A percentile compares a stretch with the other conserved stretches of the same genome.
These are phyloP conservation scores for Eustalomyia histrio DNA, from an alignment of 2,888 invertebrate genomes.

Conservation along the genomic window DNA sequence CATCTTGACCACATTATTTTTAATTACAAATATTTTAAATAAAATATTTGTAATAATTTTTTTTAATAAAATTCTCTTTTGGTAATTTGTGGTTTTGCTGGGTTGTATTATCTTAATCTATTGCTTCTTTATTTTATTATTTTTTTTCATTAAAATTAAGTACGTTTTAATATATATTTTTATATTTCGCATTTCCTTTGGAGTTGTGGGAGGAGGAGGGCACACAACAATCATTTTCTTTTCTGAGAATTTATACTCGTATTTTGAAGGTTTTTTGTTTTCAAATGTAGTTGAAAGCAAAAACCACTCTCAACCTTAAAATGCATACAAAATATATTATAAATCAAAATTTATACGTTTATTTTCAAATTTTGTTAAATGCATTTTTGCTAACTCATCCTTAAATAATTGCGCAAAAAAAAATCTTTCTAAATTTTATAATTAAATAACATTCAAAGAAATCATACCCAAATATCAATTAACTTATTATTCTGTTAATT, in stretches of 20 bases:
- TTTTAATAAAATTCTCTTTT: too few relatives aligned
- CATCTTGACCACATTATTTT: too few relatives aligned
- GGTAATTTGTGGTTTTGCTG: too few relatives aligned
- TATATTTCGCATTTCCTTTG: too few relatives aligned
- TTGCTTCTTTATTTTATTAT: too few relatives aligned
- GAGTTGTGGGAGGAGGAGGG: neutral
- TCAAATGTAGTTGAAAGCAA: neutral
- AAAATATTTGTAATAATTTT: too few relatives aligned
- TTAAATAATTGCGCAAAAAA: neutral
- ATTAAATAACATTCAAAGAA: neutral
- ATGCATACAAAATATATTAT: neutral
- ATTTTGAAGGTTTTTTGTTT: neutral
- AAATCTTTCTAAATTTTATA: neutral
- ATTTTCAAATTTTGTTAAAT: neutral
- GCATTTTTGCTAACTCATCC: neutral
- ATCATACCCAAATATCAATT: neutral
- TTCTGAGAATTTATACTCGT: neutral
- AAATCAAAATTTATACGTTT: neutral
- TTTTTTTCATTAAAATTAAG: too few relatives aligned
- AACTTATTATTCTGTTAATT: neutral
- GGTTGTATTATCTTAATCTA: too few relatives aligned
- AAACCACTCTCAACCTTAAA: neutral
- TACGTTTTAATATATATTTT: too few relatives aligned
- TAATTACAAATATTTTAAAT: too few relatives aligned
- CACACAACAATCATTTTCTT: slow-evolving; percentile 6